Base-by-base conservation (phyloP, 2,113 vertebrate species). In the Triplophysa rosa region DNA sequence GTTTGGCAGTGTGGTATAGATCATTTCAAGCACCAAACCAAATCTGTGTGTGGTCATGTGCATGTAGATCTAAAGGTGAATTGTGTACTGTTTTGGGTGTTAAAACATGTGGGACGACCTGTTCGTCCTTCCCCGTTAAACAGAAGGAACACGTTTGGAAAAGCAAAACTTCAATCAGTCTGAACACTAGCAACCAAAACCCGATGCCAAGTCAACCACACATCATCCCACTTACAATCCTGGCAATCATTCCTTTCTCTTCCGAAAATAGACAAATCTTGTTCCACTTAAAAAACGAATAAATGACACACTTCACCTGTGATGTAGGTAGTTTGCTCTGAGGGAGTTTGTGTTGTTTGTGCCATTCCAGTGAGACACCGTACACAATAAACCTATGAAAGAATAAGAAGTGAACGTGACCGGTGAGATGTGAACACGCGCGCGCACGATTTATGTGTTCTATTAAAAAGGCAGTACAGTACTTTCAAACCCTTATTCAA, bases 401-500 rank as follows among this genome's bases (percentile, higher is more conserved):
- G 37, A 74, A 40, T 62, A 12, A 47, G 66, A 9, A 12, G 23
- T 47, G 3, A 26, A 42, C 16, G 61, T 75, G 24, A 33, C 47
- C 24, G 26, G 78, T 68, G 37, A 87, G 79, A 79, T 61, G 74
- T 76, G 64, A 71, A 59, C 74, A 72, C 59, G 67, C 75, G 65
- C 45, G 77, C 73, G 77, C 29, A 54, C 67, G 52, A 40, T 26
- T 59, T 62, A 74, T 58, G 70, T 72, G 42, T 58, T 71, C 24
- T 77, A 69, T 80, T 80, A 45, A 68, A 84, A 84, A 75, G 75
- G 83, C 79, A 84, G 69, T 79, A 80, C 81, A 79, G 59, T 77
- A 81, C 79, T 77, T 82, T 81, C 79, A 79, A 79, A 82, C 76
- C 71, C 80, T 56, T 63, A 65, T 82, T 77, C 61, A 69, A 78